Percentiles rank a stretch among this genome's conserved stretches.
Conservation (phyloP, 2,888 invertebrate genomes). For the Pandemis heparana region DNA sequence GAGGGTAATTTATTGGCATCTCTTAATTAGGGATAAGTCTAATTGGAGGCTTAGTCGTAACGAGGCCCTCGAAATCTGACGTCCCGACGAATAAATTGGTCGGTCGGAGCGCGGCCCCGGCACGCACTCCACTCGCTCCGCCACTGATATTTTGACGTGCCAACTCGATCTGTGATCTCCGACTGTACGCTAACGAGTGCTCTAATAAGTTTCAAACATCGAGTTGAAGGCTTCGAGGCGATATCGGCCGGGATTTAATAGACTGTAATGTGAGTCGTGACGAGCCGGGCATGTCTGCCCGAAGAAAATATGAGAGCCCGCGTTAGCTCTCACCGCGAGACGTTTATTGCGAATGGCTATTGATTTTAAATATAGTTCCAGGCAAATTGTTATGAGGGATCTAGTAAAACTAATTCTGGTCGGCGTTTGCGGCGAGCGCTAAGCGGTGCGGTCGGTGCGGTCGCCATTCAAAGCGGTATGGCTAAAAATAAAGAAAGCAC, state of each 20-base stretch:
- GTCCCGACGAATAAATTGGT: slow-evolving; percentile 84
- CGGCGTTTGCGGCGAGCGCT: slow-evolving; percentile 64
- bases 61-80: slow-evolving; percentile 86
- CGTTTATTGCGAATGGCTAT: slow-evolving; percentile 61
- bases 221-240: slow-evolving; percentile 55
- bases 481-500: slow-evolving; percentile 66
- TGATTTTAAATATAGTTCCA: slow-evolving; percentile 65
- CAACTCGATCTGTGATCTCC: slow-evolving; percentile 62
- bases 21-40: slow-evolving; percentile 87
- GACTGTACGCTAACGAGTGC: slow-evolving; percentile 60
- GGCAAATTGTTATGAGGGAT: slow-evolving; percentile 52
- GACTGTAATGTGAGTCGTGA: slow-evolving; percentile 55
- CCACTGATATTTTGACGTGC: slow-evolving; percentile 77
- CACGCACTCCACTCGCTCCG: slow-evolving; percentile 72
- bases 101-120: slow-evolving; percentile 65
- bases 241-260: slow-evolving; percentile 53
- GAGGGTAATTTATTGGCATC: slow-evolving; percentile 87
- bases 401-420: slow-evolving; percentile 57
- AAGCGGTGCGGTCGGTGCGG: slow-evolving; percentile 74
- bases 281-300: slow-evolving; percentile 47
- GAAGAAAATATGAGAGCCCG: slow-evolving; percentile 35
- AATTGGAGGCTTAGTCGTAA: slow-evolving; percentile 87
- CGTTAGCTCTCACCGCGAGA: slow-evolving; percentile 48
- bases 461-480: slow-evolving; percentile 67
- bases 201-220: slow-evolving; percentile 65